Conservation (phyloP, 2,113 vertebrate genomes). For the Pteropus alecto region DNA sequence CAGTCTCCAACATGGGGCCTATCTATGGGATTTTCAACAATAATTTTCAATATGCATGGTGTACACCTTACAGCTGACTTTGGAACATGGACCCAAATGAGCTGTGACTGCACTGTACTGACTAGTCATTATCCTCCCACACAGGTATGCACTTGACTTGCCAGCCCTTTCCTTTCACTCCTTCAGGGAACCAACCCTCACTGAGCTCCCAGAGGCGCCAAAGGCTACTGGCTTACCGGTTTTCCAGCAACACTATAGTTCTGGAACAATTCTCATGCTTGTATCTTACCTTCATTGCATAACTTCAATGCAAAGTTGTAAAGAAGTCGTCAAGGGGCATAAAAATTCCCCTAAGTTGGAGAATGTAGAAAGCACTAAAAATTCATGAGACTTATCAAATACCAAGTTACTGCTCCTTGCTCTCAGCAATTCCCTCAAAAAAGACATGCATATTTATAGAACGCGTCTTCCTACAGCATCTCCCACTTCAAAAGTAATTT, state of each 20-base stretch:
- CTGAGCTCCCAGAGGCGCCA: not conserved
- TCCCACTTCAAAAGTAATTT: constrained; percentile 49
- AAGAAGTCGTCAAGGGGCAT: not conserved
- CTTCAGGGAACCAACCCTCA: not conserved
- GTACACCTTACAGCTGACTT: not conserved
- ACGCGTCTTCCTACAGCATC: not conserved
- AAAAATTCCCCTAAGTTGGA: not conserved
- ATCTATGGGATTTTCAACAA: not conserved
- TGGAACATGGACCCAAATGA: not conserved
- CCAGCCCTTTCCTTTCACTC: not conserved
- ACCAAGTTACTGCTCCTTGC: not conserved
- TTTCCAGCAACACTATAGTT: not conserved
- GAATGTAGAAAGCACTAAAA: not conserved
- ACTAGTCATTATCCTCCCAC: not conserved
- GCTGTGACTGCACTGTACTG: rapidly evolving
- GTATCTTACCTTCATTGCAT: not conserved
- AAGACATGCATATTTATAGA: not conserved
- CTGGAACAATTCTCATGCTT: not conserved
- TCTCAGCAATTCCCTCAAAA: not conserved
- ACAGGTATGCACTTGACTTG: not conserved
- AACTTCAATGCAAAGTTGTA: not conserved
- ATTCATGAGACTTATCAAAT: not conserved
- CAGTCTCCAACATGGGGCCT: not conserved
- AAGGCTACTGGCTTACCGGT: not conserved
- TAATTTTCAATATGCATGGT: not conserved